Percentiles rank a stretch among this genome's conserved stretches.
Conservation (phyloP, 2,888 invertebrate genomes). For the Polymixis flavicincta region DNA sequence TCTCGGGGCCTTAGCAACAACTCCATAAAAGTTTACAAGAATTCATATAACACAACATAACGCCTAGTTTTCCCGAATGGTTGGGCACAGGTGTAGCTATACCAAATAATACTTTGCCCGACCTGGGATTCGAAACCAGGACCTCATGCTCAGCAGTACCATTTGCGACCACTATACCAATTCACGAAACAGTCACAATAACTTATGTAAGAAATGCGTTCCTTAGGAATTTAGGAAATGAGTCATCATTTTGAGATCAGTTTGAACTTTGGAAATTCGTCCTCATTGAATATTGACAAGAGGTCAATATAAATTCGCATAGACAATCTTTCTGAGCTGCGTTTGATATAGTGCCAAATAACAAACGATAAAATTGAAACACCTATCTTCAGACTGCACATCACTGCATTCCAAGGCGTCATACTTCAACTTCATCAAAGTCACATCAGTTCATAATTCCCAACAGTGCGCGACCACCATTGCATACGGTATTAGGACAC, state of each 20-base stretch:
- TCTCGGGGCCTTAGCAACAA: not conserved
- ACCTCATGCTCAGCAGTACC: too few relatives aligned
- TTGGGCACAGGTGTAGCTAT: too few relatives aligned
- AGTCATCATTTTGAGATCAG: not conserved
- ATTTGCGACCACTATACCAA: too few relatives aligned
- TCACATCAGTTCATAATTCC: constrained; percentile 48
- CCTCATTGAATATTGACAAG: not conserved
- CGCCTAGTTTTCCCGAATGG: too few relatives aligned
- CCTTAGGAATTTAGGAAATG: not conserved
- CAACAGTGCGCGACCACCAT: constrained; percentile 22
- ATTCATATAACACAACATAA: too few relatives aligned
- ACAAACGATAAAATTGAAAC: not conserved
- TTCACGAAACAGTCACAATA: too few relatives aligned
- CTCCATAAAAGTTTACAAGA: not conserved
- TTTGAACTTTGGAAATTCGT: not conserved
- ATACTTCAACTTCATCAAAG: constrained; percentile 33
- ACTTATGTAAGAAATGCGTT: not conserved
- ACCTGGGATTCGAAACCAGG: too few relatives aligned
- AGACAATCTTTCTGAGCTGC: not conserved
- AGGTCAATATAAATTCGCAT: not conserved
- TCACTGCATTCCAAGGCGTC: constrained; percentile 25
- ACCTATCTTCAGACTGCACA: not conserved
- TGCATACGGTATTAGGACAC: constrained; percentile 58
- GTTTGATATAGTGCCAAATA: not conserved
- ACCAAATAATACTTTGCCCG: too few relatives aligned